Base-by-base conservation (phyloP, 2,113 vertebrate species). In the Muscicapa adusta region DNA sequence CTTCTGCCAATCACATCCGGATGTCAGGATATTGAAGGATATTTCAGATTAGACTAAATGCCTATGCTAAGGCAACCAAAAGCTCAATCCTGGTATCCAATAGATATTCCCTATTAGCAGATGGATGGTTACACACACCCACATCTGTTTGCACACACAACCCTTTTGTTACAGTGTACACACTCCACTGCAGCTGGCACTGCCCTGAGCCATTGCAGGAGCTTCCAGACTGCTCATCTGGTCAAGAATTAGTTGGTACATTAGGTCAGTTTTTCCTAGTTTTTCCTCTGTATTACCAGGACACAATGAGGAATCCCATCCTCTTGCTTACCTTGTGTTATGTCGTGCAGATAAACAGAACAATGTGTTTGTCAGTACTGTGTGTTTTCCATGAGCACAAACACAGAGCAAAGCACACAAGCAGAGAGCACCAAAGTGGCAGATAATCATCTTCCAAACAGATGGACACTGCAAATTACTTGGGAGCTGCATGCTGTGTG, bases 371-470 rank as follows among this genome's bases (percentile, higher is more conserved):
- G 15, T 38, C 53, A 45, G 28, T 22, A 45, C 25, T 33, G 36
- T 23, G 23, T 20, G 15, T 83, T 91, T 79, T 68, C 54, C 33
- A 26, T 36, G 68, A 77, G 22, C 51, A 89, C 38, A 67, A 79
- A 42, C 45, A 47, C 4, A 56, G 62, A 81, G n/a, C 85, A 48
- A 68, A 82, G 36, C 18, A 54, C 43, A 11, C 23, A 85, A 51
- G 68, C 1, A 54, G 84, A 62, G 26, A 50, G 36, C 14, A 85
- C 24, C 33, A 50, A 80, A 91, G 87, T 53, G 78, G 34, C 40
- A 63, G 63, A 91, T 88, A 89, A 77, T 51, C 22, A 89, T 95
- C 78, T 89, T 62, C 56, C 43, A 76, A 95, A 88, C 51, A 85
- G 50, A 82, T 24, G 40, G 36, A 66, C 42, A 15, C 85, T 48